These are phyloP conservation scores for Hippoglossus stenolepis DNA, from an alignment of 2,113 vertebrate genomes.

Conservation along the genomic window DNA sequence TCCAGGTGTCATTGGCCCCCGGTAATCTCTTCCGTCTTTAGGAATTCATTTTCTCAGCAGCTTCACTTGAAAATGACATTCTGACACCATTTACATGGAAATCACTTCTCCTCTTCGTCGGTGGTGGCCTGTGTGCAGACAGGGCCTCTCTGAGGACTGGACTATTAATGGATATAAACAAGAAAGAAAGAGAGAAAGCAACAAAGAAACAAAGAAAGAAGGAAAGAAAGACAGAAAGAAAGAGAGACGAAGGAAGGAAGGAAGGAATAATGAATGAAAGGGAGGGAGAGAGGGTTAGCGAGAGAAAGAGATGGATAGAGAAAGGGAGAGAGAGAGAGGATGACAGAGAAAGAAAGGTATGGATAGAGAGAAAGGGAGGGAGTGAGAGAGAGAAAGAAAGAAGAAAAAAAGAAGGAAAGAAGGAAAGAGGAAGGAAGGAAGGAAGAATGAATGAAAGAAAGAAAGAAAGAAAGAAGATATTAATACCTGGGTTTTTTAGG, in stretches of 20 bases:
- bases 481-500: slow-evolving; percentile 20
- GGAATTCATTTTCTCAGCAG: slow-evolving; percentile 82
- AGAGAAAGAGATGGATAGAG: background rate
- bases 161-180: slow-evolving; percentile 69
- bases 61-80: slow-evolving; percentile 77
- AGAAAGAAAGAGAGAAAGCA: slow-evolving; percentile 10
- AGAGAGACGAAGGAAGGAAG: too few relatives aligned
- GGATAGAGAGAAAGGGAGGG: too few relatives aligned
- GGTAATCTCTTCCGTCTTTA: slow-evolving; percentile 78
- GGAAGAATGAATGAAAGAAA: too few relatives aligned
- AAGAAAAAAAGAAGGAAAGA: too few relatives aligned
- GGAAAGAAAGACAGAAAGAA: too few relatives aligned
- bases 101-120: slow-evolving; percentile 78
- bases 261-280: too few relatives aligned
- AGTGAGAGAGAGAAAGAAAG: too few relatives aligned
- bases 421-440: too few relatives aligned
- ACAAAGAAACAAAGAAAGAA: background rate
- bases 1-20: slow-evolving; percentile 72
- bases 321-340: too few relatives aligned
- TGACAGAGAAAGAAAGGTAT: too few relatives aligned
- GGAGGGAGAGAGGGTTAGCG: background rate
- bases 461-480: background rate
- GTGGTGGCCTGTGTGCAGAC: slow-evolving; percentile 64
- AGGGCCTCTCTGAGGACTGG: slow-evolving; percentile 68
- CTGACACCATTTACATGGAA: slow-evolving; percentile 86